Evolutionary conservation across 2,113 vertebrate genomes (phyloP), one percentile per base, ranked within the genome.

Genomic region (Syngnathus typhle): DNA sequence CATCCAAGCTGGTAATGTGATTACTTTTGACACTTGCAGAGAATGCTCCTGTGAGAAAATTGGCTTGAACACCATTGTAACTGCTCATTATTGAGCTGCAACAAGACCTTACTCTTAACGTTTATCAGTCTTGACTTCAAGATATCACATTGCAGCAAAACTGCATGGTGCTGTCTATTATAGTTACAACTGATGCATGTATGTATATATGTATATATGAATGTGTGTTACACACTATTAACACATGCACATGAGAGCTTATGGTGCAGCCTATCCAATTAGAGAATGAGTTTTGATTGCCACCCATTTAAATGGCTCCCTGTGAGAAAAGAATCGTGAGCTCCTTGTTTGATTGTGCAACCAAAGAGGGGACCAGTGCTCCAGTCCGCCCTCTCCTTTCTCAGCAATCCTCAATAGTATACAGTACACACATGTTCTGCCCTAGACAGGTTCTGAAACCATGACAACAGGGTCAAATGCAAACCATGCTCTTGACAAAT

Each of bases 401-500:
- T 79, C 79, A 61, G 63, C 74, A 67, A 82, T 77, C 75, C 67
- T 76, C 80, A 85, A 80, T 77, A 43, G 60, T 68, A 83, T 81
- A 87, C 75, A 83, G 75, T 82, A 78, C 82, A 88, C 79, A 83
- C 69, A 81, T 81, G 86, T 80, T 69, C 55, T 39, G 60, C 66
- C 54, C 47, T 59, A 74, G 70, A 73, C 72, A 60, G 69, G 59
- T 61, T 68, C 68, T 59, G 83, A 69, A 85, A 79, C 88, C 87
- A 88, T 83, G 83, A 88, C 73, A 77, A 90, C 89, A 6, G 69
- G 69, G 77, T 84, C 83, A 82, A 60, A 78, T 64, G 49, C 64
- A 79, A 87, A 87, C 80, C 78, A 75, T 66, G 79, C 75, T 77
- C 87, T 88, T 74, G 65, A 89, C 89, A 90, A 88, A 90, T 81